Base-by-base conservation (phyloP, 2,113 vertebrate species). In the Progne subis region DNA sequence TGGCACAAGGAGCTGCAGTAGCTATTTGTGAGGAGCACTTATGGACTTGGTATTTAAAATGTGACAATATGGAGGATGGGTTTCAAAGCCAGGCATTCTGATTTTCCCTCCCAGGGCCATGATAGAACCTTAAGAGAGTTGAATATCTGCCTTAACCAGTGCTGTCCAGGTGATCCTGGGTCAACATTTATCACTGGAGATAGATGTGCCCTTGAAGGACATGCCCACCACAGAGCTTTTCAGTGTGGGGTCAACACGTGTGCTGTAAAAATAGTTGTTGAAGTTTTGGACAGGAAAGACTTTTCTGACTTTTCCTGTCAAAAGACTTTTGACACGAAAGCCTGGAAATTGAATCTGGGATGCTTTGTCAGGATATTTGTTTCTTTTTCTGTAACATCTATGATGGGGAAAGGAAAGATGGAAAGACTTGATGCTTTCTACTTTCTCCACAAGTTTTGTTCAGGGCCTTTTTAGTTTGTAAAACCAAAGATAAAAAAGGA, bases 101-200 rank as follows among this genome's bases (percentile, higher is more conserved):
- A 65, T 80, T 82, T 84, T 16, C 28, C 28, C 17, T 77, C 18
- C 18, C 29, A 82, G 11, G 14, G 24, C 4, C 11, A 37, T 10
- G 14, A 19, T 9, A 65, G 20, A 47, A 20, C 37, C 53, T 47
- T 26, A 50, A 46, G 6, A 17, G 25, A 17, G 24, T 2, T 43
- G 29, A 52, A 5, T 68, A 88, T 25, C 25, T 71, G 32, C 31
- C 21, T 88, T 37, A 44, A 49, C 16, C 39, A 44, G 13, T 13
- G 44, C 39, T 64, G 28, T 39, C 28, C 0, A 0, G 68, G 29
- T 59, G 41, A 68, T 19, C 21, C 53, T 68, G 57, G 16, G 5
- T 26, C 44, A 79, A 26, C 8, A 57, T 19, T 29, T 76, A 14
- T n/a, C 43, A 39, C 10, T 17, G 8, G 5, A 16, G 12, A 28